Evolutionary conservation across 2,113 vertebrate genomes (phyloP).

Genomic region (Pristiophorus japonicus): DNA sequence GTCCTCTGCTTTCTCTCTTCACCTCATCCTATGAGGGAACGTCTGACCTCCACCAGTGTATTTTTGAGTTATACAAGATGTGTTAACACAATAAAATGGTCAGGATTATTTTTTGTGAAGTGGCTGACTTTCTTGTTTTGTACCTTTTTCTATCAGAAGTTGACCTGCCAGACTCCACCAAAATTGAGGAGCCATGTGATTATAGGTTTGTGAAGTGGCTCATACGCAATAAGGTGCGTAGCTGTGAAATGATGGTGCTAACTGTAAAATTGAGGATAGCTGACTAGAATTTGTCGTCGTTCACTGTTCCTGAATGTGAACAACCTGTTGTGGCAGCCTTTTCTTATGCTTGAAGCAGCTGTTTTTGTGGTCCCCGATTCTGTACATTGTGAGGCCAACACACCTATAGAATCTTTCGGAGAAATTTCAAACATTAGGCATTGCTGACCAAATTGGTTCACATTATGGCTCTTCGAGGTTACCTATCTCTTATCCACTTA

Average conservation of each 20-base stretch:
- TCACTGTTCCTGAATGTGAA: background rate
- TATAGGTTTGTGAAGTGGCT: slow-evolving; percentile 83
- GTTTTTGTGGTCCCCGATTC: background rate
- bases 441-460: background rate
- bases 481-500: background rate
- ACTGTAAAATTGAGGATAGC: background rate
- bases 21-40: too few relatives aligned
- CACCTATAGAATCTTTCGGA: background rate
- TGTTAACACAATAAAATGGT: background rate
- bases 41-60: background rate
- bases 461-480: background rate
- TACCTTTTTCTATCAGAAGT: slow-evolving; percentile 58
- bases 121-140: background rate
- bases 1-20: background rate
- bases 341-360: background rate
- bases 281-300: background rate
- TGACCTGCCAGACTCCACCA: slow-evolving; percentile 55
- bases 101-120: background rate
- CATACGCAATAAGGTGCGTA: slow-evolving; percentile 74
- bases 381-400: background rate
- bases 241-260: too few relatives aligned
- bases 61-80: background rate
- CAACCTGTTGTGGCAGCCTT: background rate
- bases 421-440: background rate
- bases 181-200: slow-evolving; percentile 59